A percentile compares a stretch with the other conserved stretches of the same genome.
Conservation (phyloP, 2,888 invertebrate species). For the Criorhina ranunculi region DNA sequence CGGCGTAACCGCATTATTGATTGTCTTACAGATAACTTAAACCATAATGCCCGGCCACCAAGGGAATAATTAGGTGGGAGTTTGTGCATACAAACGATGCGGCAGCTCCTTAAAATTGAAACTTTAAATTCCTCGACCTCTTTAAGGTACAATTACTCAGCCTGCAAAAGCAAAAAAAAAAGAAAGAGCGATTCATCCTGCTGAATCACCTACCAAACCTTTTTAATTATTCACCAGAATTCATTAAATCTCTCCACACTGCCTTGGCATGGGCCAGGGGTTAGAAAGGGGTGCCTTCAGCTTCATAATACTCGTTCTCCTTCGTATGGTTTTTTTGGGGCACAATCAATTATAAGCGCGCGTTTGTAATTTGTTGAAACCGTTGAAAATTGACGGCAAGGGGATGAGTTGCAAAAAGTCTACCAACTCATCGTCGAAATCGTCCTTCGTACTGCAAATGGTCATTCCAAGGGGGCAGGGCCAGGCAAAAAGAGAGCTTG, state of each 20-base stretch:
- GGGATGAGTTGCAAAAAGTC: slow-evolving; percentile 18
- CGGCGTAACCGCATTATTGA: slow-evolving; percentile 55
- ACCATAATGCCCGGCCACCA: slow-evolving; percentile 43
- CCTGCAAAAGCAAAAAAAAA: neutral
- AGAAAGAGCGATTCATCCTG: slow-evolving; percentile 39
- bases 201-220: slow-evolving; percentile 34
- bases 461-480: slow-evolving; percentile 7
- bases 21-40: slow-evolving; percentile 50
- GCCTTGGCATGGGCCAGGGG: neutral
- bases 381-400: slow-evolving; percentile 9
- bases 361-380: slow-evolving; percentile 51
- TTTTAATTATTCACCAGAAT: slow-evolving; percentile 61
- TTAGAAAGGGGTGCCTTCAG: slow-evolving; percentile 9
- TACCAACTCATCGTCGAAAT: slow-evolving; percentile 13
- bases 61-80: slow-evolving; percentile 56
- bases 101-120: slow-evolving; percentile 16
- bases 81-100: slow-evolving; percentile 6
- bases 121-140: slow-evolving; percentile 30
- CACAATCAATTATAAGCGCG: slow-evolving; percentile 60
- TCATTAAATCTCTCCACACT: slow-evolving; percentile 48
- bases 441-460: slow-evolving; percentile 35
- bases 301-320: neutral
- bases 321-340: slow-evolving; percentile 28
- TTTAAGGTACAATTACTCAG: slow-evolving; percentile 44
- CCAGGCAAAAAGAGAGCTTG: neutral